phyloP scores from a whole-genome alignment of 2,113 vertebrate species.

The Mus pahari region DNA sequence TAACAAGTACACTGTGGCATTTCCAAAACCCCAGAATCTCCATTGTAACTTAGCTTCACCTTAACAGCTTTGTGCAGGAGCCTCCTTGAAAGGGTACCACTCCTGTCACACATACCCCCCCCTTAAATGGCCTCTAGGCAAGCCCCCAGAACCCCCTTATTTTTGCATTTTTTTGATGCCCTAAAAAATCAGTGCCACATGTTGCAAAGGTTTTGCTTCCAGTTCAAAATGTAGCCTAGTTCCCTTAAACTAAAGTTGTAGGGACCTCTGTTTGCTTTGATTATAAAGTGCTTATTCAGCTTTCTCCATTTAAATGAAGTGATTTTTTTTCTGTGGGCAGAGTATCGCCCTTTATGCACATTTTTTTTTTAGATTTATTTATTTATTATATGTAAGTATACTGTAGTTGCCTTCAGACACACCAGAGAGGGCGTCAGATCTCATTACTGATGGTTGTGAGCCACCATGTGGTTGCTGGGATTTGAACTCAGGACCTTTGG shows the following conservation, averaged over 20 bases:
- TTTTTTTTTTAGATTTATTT: no score
- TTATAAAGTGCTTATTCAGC: not conserved
- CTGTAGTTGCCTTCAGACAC: no score
- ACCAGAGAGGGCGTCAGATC: no score
- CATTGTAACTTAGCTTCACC: not conserved
- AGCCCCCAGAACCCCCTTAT: not conserved
- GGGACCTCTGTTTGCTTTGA: not conserved
- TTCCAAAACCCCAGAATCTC: not conserved
- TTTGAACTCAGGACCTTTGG: no score
- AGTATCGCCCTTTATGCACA: not conserved
- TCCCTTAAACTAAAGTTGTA: not conserved
- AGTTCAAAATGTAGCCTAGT: not conserved
- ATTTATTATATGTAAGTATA: no score
- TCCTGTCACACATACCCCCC: not conserved
- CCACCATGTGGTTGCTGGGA: no score
- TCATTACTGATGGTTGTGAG: no score
- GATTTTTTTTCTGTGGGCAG: not conserved
- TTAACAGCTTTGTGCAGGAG: not conserved
- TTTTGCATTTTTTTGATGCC: not conserved
- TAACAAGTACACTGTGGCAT: not conserved
- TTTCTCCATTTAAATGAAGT: not conserved
- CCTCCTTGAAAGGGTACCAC: not conserved
- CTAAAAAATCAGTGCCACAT: not conserved
- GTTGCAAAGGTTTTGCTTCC: not conserved
- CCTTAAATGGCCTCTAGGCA: not conserved